Percentiles rank a stretch among this genome's conserved stretches.
Evolutionary conservation across 2,113 vertebrate species (phyloP).

Genomic region (Chaetorhynchus papuensis): DNA sequence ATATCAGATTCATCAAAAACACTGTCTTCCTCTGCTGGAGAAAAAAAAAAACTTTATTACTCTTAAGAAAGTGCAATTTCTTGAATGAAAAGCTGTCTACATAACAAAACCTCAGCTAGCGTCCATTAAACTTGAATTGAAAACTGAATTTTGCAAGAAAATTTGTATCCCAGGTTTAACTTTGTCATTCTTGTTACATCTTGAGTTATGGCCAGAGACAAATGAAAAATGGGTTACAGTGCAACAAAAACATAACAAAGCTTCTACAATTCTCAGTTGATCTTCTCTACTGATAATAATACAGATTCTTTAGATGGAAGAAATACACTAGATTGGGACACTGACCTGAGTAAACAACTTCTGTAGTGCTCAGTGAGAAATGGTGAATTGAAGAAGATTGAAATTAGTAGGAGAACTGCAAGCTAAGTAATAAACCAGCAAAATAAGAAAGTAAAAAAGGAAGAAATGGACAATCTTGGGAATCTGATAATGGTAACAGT

Average conservation of each 20-base stretch:
- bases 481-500: neutral
- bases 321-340: neutral
- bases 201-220: neutral
- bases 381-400: neutral
- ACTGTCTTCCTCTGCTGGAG: slow-evolving; percentile 92
- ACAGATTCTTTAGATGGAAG: neutral
- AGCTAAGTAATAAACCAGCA: neutral
- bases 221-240: neutral
- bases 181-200: neutral
- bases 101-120: neutral
- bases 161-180: neutral
- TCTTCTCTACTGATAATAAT: neutral
- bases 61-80: slow-evolving; percentile 50
- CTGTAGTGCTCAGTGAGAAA: neutral
- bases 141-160: neutral
- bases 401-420: neutral
- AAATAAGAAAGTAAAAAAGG: neutral
- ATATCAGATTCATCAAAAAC: slow-evolving; percentile 99
- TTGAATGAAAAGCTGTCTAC: neutral
- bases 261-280: neutral
- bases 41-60: slow-evolving; percentile 67
- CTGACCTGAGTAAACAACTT: neutral
- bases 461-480: neutral
- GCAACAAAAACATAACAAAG: neutral
- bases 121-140: neutral